Evolutionary conservation across 2,113 vertebrate genomes (phyloP), one percentile per base, ranked within the genome.

Genomic region (Myodes glareolus): DNA sequence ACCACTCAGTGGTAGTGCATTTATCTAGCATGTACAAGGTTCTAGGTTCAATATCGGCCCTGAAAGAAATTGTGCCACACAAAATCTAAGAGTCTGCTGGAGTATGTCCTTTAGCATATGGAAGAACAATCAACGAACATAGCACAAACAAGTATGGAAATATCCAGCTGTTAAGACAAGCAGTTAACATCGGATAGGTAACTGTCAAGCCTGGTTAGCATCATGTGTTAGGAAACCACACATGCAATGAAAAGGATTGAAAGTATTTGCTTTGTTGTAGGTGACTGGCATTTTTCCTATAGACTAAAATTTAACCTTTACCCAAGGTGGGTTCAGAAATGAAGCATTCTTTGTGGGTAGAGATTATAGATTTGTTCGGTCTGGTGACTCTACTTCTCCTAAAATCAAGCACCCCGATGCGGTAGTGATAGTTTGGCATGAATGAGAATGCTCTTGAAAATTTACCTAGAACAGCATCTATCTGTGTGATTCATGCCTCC

Each of bases 381-480:
- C 36, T 61, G 19, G 63, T 78, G 39, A 78, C 25, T 58, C 8
- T 0, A 0, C 47, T 3, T 76, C 75, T 75, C 55, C 55, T 77
- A 23, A 85, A 84, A 80, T 42, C 63, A 72, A 91, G 50, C 13
- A 0, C 33, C 23, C 5, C 19, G 23, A 58, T 77, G 50, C 31
- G 17, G 19, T 13, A 65, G 36, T 10, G 33, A 70, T 17, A 7
- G 36, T 47, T 19, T 7, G 33, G 19, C 50, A n/a, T 36, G 78
- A n/a, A 92, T 72, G 80, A 90, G 55, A 52, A 94, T 67, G 27
- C 23, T 55, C n/a, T 95, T 61, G 61, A 27, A 88, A 85, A 84
- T 23, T 39, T 13, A 47, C 1, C 72, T 36, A 50, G 82, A 77
- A 36, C 12, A 14, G 8, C 29, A 33, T 39, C 3, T 52, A 39